Base-by-base conservation (phyloP, 23 tunicate species). In the Diplosoma virens region DNA sequence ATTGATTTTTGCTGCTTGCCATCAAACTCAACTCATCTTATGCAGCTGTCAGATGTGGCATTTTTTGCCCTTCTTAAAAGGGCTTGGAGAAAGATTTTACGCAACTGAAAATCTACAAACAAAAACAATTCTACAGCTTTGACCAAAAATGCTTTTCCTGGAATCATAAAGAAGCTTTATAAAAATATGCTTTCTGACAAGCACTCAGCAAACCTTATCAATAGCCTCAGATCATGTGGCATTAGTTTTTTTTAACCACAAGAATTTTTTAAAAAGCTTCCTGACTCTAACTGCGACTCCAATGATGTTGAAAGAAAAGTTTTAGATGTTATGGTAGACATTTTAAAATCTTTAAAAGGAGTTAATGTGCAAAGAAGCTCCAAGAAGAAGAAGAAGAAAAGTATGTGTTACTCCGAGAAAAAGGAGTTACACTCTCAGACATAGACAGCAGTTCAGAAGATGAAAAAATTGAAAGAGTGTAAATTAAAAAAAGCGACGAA, bases 41-140 rank as follows among this genome's bases (percentile, higher is more conserved):
- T 63, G n/a, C 70, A 63, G 29, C 70, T 36, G n/a, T n/a, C 29
- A 3, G 70, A 63, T 28, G 70, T 63, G 35, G 35, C 70, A 3
- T 63, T 63, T 63, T 63, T 6, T 63, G 36, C 35, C 6, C 33
- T 36, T 4, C 29, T 63, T 5, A 63, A 63, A 20, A 34, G 36
- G 3, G 7, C 35, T 63, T 63, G n/a, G 35, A 63, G 35, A 63
- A 63, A 63, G 29, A n/a, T 63, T 26, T 63, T 63, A 28, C 11
- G 29, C 20, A 36, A 63, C 14, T 63, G 36, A 16, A 63, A 63
- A n/a, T 6, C 11, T 7, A 26, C 70, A 34, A 4, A 36, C 9
- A 36, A 36, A 63, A 63, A 63, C 11, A 16, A 30, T 7, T 7
- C 70, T 28, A 26, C 70, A 30, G 29, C 70, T 4, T 63, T 63